phyloP scores from a whole-genome alignment of 2,113 vertebrate species.

The Camelus bactrianus region DNA sequence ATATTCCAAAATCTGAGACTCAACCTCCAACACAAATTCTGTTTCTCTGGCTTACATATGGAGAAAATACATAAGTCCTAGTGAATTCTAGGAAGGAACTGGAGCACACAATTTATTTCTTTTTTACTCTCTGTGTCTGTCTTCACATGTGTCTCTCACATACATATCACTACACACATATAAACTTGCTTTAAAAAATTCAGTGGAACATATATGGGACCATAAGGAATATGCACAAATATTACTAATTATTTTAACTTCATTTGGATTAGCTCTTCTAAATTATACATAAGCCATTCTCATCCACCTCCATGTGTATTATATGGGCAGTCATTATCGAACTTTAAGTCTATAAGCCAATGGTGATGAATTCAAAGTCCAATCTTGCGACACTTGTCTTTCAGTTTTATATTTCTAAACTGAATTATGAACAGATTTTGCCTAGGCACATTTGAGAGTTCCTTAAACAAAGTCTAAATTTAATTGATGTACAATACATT shows the following conservation, averaged over 20 bases:
- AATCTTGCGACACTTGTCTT: not conserved
- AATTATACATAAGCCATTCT: not conserved
- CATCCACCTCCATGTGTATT: not conserved
- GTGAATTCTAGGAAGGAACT: not conserved
- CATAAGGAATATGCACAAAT: not conserved
- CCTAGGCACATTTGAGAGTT: not conserved
- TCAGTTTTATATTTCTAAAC: not conserved
- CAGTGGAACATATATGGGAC: not conserved
- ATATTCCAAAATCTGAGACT: not conserved
- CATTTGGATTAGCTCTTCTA: not conserved
- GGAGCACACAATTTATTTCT: not conserved
- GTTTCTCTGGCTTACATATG: not conserved
- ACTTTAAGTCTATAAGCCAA: not conserved
- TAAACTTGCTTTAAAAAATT: not conserved
- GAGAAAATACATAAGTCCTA: not conserved
- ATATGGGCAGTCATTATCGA: not conserved
- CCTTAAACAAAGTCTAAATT: not conserved
- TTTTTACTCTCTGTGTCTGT: not conserved
- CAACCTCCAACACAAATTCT: not conserved
- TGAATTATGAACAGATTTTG: not conserved
- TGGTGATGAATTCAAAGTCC: not conserved
- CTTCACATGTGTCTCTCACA: not conserved
- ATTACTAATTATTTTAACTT: not conserved
- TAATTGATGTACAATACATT: not conserved
- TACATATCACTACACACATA: not conserved